Conservation (phyloP, 2,888 invertebrate genomes). For the Agrypnus murinus region DNA sequence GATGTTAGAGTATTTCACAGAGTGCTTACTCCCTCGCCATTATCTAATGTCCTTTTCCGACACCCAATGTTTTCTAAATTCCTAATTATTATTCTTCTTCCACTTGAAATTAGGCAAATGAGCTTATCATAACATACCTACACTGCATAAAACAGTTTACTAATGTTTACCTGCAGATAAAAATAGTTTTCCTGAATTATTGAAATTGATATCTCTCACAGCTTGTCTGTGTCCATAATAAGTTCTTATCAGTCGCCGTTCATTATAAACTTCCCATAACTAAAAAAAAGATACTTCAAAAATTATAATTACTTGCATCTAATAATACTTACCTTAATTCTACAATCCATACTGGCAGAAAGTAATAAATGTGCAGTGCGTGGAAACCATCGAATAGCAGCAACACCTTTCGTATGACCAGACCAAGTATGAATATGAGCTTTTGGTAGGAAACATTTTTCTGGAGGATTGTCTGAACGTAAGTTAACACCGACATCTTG, state of each 20-base stretch:
- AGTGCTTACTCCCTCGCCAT: too few relatives aligned
- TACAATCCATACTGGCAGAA: slow-evolving; percentile 97
- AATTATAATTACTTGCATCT: not conserved
- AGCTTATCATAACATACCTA: too few relatives aligned
- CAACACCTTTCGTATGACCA: slow-evolving; percentile 97
- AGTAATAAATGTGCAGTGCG: slow-evolving; percentile 94
- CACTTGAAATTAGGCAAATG: too few relatives aligned
- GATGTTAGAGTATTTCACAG: too few relatives aligned
- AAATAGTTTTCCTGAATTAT: slow-evolving; percentile 94
- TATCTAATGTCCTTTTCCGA: too few relatives aligned
- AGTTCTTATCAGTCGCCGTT: slow-evolving; percentile 92
- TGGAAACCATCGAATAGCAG: slow-evolving; percentile 96
- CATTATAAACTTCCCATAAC: slow-evolving; percentile 99
- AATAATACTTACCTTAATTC: slow-evolving; percentile 83
- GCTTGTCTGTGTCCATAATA: slow-evolving; percentile 98
- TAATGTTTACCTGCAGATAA: slow-evolving; percentile 96
- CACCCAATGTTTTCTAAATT: too few relatives aligned
- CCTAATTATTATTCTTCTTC: too few relatives aligned
- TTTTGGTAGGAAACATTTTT: slow-evolving; percentile 97
- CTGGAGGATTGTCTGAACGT: slow-evolving; percentile 90
- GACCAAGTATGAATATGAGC: slow-evolving; percentile 96
- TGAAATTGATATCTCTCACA: slow-evolving; percentile 96
- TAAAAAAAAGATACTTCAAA: slow-evolving; percentile 65
- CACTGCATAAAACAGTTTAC: too few relatives aligned
- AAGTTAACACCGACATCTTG: slow-evolving; percentile 94